phyloP scores from a whole-genome alignment of 1,140 invertebrate genomes.

The Helicoverpa zea region DNA sequence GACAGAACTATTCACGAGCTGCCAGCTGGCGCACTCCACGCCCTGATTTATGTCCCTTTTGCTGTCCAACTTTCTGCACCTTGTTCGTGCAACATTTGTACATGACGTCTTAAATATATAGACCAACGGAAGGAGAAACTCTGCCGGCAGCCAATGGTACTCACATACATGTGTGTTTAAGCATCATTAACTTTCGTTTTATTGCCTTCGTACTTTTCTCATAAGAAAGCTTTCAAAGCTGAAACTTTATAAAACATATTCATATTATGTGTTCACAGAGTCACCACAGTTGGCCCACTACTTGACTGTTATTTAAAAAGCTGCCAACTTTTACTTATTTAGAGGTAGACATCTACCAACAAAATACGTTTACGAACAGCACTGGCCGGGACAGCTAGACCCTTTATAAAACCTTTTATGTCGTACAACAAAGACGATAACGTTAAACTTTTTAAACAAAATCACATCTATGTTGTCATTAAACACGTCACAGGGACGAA shows the following conservation, averaged over 20 bases:
- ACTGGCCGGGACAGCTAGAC: too few species aligned
- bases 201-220: conserved; percentile 2
- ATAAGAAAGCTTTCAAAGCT: not conserved
- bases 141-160: conserved; percentile 21
- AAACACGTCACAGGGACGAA: conserved; percentile 38
- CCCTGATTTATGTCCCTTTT: conserved; percentile 75
- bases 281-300: too few species aligned
- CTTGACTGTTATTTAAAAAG: too few species aligned
- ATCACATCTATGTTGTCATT: conserved; percentile 32
- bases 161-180: conserved; percentile 27
- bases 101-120: conserved; percentile 76
- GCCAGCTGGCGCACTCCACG: conserved; percentile 69
- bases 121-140: conserved; percentile 52
- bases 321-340: too few species aligned
- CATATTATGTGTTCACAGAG: not conserved
- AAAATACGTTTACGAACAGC: too few species aligned
- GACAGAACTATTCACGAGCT: conserved; percentile 74
- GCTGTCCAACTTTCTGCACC: conserved; percentile 78
- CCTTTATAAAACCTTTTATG: too few species aligned
- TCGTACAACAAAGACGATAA: too few species aligned
- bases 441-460: conserved; percentile 13
- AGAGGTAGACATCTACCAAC: too few species aligned
- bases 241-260: not conserved
- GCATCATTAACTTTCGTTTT: conserved; percentile 36
- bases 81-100: conserved; percentile 77